Conservation (phyloP, 92 coral and sea anemone genomes). For the Siderastrea radians region DNA sequence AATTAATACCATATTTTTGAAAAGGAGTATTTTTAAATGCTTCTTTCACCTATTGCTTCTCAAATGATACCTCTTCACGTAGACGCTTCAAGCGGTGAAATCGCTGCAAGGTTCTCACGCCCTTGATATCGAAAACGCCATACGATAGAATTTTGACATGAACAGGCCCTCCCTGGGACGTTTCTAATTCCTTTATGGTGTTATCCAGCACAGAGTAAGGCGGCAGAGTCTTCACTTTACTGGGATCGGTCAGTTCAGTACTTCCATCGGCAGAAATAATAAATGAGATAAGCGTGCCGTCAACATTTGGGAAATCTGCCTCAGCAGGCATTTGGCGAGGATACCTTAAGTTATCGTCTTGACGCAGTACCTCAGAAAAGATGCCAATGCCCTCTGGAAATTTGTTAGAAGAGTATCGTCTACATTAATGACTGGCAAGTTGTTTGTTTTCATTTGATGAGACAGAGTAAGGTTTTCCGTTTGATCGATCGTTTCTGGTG, state of each 20-base stretch:
- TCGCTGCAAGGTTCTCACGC: slow-evolving; percentile 26
- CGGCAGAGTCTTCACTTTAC: slow-evolving; percentile 12
- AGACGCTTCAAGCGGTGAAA: slow-evolving; percentile 50
- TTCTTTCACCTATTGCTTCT: slow-evolving; percentile 40
- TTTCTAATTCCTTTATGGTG: not conserved
- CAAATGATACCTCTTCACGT: slow-evolving; percentile 35
- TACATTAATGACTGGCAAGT: not conserved
- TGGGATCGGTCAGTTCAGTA: not conserved
- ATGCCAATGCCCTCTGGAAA: not conserved
- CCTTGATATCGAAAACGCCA: slow-evolving; percentile 34
- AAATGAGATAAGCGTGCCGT: not conserved
- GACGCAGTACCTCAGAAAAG: slow-evolving; percentile 2
- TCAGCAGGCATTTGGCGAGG: slow-evolving; percentile 23
- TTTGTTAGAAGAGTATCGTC: not conserved
- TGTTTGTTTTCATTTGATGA: too few species aligned
- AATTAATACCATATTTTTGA: not conserved
- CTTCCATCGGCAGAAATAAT: not conserved
- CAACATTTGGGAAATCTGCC: slow-evolving; percentile 28
- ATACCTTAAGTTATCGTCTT: slow-evolving; percentile 28
- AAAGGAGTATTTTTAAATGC: slow-evolving; percentile 1
- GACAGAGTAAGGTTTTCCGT: not conserved
- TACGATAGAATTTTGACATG: slow-evolving; percentile 2
- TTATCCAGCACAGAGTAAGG: slow-evolving; percentile 20
- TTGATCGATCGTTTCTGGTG: too few species aligned
- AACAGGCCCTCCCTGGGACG: not conserved